Base-by-base conservation (phyloP, 1,140 invertebrate genomes). In the Bombus impatiens region DNA sequence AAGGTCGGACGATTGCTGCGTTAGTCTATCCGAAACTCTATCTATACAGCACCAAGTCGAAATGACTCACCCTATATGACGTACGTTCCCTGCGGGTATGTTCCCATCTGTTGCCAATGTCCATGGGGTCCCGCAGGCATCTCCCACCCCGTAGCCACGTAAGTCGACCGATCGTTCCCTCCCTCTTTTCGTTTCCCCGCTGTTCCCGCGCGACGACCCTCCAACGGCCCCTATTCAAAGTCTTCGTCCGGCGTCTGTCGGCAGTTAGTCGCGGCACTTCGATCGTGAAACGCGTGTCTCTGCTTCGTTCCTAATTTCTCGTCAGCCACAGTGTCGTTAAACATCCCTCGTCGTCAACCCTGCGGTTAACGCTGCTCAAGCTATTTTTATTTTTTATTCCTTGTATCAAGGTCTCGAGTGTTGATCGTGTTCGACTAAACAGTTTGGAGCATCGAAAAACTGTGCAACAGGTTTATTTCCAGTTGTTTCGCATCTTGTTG, bases 171-270 rank as follows among this genome's bases (percentile, higher is more conserved):
- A 84, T 89, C 84, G 84, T 57, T 68, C 82, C 71, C 80, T 82
- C 87, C 62, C 40, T 72, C 65, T 18, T 37, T 62, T n/a, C 47
- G 67, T 18, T 37, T 62, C 42, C 67, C 71, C 77, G 68, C n/a
- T 59, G 71, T 81, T 77, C 78, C 67, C 86, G 65, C 82, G 44
- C 84, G 74, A 76, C 82, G 81, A 89, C 81, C 62, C 88, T 70
- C 88, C 74, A 80, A 67, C 76, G 80, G 88, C 80, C 74, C 87
- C 85, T 87, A 90, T 83, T 79, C 88, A 82, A 87, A 89, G 85
- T 84, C 88, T 90, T 89, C 86, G 84, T 89, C 81, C 88, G 85
- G 85, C 88, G 88, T 87, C 88, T 89, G 88, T 82, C 88, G 88
- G 82, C 88, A 90, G 89, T 90, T 81, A 78, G 78, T 71, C 82